A percentile compares a stretch with the other conserved stretches of the same genome.
Evolutionary conservation across 2,888 invertebrate species (phyloP).

Genomic region (Drosophila mettleri): DNA sequence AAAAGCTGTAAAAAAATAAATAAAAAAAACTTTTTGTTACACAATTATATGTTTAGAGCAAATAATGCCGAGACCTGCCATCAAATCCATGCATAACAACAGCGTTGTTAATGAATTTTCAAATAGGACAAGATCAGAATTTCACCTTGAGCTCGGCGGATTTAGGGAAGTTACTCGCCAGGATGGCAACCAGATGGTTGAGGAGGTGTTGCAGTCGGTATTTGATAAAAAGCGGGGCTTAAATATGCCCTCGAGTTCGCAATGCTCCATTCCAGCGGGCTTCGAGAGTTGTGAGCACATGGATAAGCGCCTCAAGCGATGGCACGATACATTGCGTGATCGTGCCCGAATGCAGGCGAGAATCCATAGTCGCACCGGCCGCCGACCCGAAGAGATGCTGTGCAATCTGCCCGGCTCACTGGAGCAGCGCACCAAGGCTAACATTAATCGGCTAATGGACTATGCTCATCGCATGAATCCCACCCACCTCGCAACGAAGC

Average conservation of each 20-base stretch:
- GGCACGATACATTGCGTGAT: conserved; percentile 69
- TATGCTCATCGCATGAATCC: conserved; percentile 73
- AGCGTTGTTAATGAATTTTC: conserved; percentile 24
- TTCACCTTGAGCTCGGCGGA: not conserved
- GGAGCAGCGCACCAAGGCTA: conserved; percentile 72
- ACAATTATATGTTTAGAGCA: conserved; percentile 1
- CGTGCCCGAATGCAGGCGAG: conserved; percentile 53
- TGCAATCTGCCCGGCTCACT: conserved; percentile 67
- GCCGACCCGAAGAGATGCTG: conserved; percentile 59
- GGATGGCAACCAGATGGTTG: conserved; percentile 34
- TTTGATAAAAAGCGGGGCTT: conserved; percentile 21
- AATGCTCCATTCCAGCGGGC: conserved; percentile 7
- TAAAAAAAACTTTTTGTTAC: not conserved
- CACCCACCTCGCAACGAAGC: conserved; percentile 12
- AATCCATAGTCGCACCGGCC: conserved; percentile 58
- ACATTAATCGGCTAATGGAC: conserved; percentile 71
- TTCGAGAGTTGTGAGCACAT: conserved; percentile 43
- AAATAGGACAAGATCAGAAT: conserved; percentile 3
- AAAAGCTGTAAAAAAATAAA: not conserved
- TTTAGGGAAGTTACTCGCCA: conserved; percentile 14
- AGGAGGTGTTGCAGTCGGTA: conserved; percentile 36
- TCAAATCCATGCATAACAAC: not conserved
- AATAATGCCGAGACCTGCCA: not conserved
- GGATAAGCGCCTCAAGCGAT: conserved; percentile 73
- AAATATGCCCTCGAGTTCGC: conserved; percentile 21